A percentile compares a stretch with the other conserved stretches of the same genome.
phyloP scores from a whole-genome alignment of 2,888 invertebrate species.

The Epiblema foenella region DNA sequence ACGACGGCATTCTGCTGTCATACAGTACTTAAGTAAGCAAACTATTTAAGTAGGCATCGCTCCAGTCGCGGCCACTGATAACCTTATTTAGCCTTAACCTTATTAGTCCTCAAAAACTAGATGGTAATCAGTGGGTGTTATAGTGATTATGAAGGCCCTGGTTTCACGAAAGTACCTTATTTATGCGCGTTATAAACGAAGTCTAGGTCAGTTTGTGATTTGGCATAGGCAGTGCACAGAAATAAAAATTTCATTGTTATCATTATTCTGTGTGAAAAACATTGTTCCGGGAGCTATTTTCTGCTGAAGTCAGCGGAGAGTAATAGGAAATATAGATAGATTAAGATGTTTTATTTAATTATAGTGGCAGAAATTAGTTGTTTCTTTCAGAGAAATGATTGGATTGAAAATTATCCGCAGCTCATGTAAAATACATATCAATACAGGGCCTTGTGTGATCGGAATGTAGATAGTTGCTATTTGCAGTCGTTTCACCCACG shows the following conservation, averaged over 20 bases:
- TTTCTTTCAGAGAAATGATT: background rate
- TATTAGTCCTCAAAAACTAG: background rate
- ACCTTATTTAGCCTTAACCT: too few species aligned
- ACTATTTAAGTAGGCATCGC: background rate
- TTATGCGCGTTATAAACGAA: background rate
- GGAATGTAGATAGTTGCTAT: background rate
- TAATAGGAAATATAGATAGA: background rate
- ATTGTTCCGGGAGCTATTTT: background rate
- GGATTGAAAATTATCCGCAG: background rate
- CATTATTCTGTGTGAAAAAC: background rate
- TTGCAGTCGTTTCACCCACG: conserved; percentile 27
- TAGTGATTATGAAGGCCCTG: background rate
- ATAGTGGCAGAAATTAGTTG: too few species aligned
- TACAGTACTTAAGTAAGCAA: too few species aligned
- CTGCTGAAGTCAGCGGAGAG: background rate
- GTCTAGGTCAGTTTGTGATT: background rate
- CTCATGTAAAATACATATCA: background rate
- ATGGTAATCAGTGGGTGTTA: background rate
- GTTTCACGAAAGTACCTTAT: background rate
- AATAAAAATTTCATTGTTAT: too few species aligned
- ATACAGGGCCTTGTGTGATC: background rate
- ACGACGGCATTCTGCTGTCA: conserved; percentile 5
- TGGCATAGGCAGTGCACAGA: too few species aligned
- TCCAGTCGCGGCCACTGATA: background rate
- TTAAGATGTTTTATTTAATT: background rate